Percentiles rank a stretch among this genome's conserved stretches.
phyloP scores from a whole-genome alignment of 53 echinoderm and acorn worm genomes.

The Holothuria scabra region DNA sequence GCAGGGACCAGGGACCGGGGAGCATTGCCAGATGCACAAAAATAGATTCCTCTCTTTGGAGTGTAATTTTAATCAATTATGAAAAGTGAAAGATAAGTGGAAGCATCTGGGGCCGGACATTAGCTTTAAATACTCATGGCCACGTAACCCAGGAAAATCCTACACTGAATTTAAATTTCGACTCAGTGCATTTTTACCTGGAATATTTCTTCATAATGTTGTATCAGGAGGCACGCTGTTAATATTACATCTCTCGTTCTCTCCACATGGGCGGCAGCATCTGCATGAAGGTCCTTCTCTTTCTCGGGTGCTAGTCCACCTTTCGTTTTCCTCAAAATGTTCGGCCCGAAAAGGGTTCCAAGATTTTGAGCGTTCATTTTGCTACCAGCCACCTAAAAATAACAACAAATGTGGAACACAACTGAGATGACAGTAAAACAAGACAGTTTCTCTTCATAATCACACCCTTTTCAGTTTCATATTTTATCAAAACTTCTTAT shows the following conservation, averaged over 20 bases:
- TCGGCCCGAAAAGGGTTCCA: constrained; percentile 92
- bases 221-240: constrained; percentile 30
- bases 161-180: no score
- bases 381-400: constrained; percentile 77
- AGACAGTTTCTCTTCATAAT: no score
- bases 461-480: no score
- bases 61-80: no score
- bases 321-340: constrained; percentile 90
- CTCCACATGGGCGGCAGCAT: constrained; percentile 43
- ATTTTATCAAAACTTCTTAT: no score
- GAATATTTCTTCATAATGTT: constrained; percentile 53
- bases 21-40: no score
- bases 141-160: no score
- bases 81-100: no score
- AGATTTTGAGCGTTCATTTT: constrained; percentile 97
- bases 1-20: no score
- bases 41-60: no score
- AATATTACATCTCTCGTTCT: constrained; percentile 51
- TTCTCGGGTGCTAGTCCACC: constrained; percentile 65
- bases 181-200: constrained; percentile 11
- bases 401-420: background rate
- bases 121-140: no score
- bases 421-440: background rate
- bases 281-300: constrained; percentile 37
- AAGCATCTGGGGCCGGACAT: no score